A percentile compares a stretch with the other conserved stretches of the same genome.
phyloP scores from a whole-genome alignment of 2,888 invertebrate species.

The Julus scanicus region DNA sequence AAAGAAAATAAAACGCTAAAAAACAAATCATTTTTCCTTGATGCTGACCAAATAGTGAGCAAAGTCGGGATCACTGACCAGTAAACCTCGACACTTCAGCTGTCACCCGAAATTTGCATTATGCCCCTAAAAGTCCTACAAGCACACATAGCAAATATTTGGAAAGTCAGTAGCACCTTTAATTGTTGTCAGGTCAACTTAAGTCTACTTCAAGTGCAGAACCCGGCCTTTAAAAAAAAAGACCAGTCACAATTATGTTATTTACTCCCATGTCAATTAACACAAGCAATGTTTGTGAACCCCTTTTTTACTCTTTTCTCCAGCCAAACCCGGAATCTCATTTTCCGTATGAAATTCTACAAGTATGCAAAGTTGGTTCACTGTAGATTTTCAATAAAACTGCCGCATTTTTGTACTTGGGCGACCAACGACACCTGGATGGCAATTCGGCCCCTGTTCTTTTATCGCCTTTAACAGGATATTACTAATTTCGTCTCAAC shows the following conservation, averaged over 20 bases:
- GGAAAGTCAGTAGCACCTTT: slow-evolving; percentile 11
- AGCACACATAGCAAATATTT: background rate
- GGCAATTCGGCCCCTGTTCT: slow-evolving; percentile 2
- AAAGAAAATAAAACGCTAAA: background rate
- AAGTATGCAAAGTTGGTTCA: background rate
- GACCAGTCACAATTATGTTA: slow-evolving; percentile 15
- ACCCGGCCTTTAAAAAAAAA: background rate
- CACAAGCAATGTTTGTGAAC: background rate
- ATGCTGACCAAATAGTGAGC: background rate
- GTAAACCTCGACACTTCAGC: background rate
- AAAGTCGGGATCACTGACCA: slow-evolving; percentile 10
- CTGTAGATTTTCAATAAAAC: background rate
- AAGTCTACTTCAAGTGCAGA: background rate
- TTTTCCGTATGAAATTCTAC: slow-evolving; percentile 33
- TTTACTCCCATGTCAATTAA: background rate
- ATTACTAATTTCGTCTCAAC: background rate
- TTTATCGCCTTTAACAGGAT: slow-evolving; percentile 33
- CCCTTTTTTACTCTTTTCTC: background rate
- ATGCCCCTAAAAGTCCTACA: background rate
- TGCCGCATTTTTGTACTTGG: background rate
- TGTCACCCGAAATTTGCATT: background rate
- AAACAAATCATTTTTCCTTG: background rate
- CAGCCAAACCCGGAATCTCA: background rate
- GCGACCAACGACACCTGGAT: background rate
- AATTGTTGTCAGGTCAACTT: background rate